These are phyloP conservation scores for Zoroaster sp. DNA, from an alignment of 53 echinoderm and acorn worm genomes.

Conservation along the genomic window DNA sequence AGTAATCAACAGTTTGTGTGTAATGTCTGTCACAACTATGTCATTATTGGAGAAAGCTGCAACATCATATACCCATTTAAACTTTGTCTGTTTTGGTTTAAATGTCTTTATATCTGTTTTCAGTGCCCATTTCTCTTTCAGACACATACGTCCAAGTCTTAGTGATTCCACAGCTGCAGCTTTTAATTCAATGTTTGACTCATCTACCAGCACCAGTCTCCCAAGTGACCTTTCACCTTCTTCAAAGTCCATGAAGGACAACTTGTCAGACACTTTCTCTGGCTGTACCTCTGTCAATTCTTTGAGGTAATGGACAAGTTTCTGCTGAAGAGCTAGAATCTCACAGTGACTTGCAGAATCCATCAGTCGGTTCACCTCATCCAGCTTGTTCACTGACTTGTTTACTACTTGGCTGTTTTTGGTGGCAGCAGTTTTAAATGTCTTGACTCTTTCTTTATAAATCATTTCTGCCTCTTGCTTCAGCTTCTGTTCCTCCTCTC, in stretches of 20 bases:
- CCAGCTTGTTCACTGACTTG: not conserved
- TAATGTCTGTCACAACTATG: not conserved
- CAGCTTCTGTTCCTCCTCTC: not conserved
- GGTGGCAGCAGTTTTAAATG: not conserved
- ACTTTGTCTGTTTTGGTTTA: not conserved
- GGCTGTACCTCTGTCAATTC: not conserved
- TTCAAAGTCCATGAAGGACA: not conserved
- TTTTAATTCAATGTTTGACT: not conserved
- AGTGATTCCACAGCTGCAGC: not conserved
- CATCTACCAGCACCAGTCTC: not conserved
- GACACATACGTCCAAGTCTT: not conserved
- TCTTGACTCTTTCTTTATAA: not conserved
- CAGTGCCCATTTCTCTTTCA: not conserved
- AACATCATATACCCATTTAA: not conserved
- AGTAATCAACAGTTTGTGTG: not conserved
- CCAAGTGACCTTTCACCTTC: not conserved
- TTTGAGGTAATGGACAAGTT: not conserved
- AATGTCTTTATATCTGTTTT: not conserved
- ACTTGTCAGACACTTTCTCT: not conserved
- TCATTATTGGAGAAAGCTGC: slow-evolving; percentile 3
- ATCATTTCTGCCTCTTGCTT: not conserved
- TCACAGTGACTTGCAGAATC: not conserved
- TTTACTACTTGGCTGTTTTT: not conserved
- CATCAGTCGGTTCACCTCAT: not conserved
- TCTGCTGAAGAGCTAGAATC: not conserved